Evolutionary conservation across 2,797 vertebrate genomes (phyloP).

Genomic region (Octomys mimax): DNA sequence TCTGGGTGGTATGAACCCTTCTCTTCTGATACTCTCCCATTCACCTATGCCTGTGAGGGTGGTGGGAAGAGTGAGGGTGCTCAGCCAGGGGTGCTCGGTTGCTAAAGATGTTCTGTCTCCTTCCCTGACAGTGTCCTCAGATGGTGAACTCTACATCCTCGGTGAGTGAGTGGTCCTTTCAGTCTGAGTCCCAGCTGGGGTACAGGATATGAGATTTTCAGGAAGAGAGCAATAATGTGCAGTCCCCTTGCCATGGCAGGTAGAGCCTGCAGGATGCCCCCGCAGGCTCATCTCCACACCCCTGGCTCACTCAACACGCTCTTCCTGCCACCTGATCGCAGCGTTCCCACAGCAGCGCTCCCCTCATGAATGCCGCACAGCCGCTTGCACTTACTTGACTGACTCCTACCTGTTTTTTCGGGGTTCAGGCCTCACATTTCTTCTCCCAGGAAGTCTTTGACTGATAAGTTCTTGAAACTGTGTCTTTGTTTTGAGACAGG

Average conservation of each 20-base stretch:
- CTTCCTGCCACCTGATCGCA: neutral
- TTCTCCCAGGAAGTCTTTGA: neutral
- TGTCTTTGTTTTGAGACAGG: neutral
- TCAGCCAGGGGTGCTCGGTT: neutral
- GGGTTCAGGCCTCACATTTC: neutral
- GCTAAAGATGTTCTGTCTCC: conserved; percentile 62
- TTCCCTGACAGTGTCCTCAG: conserved; percentile 82
- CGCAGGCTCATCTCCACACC: neutral
- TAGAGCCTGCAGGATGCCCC: neutral
- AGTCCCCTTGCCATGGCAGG: neutral
- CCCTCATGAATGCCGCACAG: neutral
- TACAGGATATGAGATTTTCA: neutral
- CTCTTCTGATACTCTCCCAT: neutral
- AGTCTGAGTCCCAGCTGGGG: neutral
- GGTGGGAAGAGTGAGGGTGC: neutral
- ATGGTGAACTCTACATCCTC: conserved; percentile 82
- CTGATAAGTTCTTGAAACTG: neutral
- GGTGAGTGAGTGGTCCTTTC: conserved; percentile 86
- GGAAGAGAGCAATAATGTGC: neutral
- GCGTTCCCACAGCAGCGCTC: accelerated
- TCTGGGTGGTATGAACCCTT: neutral
- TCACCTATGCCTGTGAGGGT: neutral
- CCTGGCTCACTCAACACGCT: neutral
- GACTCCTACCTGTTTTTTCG: neutral
- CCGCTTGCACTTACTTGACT: neutral